Evolutionary conservation across 2,797 vertebrate genomes (phyloP).

Genomic region (Babyrousa celebensis): DNA sequence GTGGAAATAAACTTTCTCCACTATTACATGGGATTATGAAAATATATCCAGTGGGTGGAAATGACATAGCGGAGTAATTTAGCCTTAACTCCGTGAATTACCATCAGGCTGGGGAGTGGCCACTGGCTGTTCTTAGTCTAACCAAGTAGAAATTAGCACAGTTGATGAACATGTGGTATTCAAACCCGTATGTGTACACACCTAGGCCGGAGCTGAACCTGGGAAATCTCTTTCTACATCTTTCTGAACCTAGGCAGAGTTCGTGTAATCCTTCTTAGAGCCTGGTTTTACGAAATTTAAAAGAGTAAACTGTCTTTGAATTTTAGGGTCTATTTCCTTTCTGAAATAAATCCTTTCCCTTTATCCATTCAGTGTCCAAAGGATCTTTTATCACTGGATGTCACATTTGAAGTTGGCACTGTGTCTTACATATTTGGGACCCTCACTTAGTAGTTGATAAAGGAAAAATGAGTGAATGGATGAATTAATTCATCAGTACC

Average conservation of each 20-base stretch:
- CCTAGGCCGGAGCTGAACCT: not conserved
- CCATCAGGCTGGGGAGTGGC: rapidly evolving
- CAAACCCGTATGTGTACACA: not conserved
- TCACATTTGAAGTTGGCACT: not conserved
- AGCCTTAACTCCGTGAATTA: not conserved
- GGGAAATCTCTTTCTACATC: too few species aligned
- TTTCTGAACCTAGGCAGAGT: not conserved
- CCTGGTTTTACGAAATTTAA: not conserved
- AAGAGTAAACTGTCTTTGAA: not conserved
- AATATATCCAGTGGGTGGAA: not conserved
- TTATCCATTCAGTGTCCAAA: not conserved
- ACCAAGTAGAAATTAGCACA: not conserved
- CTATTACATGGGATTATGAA: not conserved
- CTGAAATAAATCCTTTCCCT: not conserved
- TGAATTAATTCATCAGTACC: not conserved
- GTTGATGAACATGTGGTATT: not conserved
- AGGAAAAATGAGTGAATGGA: not conserved
- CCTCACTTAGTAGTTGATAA: not conserved
- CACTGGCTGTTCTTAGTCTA: not conserved
- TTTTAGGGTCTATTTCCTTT: not conserved
- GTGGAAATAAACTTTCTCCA: not conserved
- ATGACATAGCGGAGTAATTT: not conserved
- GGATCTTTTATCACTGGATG: not conserved
- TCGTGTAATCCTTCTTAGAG: not conserved
- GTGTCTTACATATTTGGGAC: not conserved